Conservation (phyloP, 64 coral and sea anemone species). For the Astreopora myriophthalma region DNA sequence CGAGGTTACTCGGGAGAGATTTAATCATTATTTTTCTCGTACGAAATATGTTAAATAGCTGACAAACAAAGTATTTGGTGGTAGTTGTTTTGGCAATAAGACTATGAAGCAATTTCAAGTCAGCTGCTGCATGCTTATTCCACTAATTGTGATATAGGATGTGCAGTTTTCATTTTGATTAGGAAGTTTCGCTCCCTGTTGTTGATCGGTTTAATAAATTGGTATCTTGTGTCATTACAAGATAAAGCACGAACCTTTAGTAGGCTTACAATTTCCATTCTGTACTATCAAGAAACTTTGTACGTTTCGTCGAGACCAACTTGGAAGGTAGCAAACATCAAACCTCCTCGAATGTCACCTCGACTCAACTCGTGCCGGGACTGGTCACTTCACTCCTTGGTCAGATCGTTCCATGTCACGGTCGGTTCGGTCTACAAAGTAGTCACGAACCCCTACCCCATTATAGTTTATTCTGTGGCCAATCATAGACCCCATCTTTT, state of each 20-base stretch:
- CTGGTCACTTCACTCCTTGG: too few relatives aligned
- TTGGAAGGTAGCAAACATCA: too few relatives aligned
- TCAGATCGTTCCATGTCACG: too few relatives aligned
- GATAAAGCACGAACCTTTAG: background rate
- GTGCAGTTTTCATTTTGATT: background rate
- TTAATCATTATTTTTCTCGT: background rate
- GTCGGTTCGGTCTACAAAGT: too few relatives aligned
- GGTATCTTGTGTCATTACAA: background rate
- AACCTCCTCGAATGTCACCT: too few relatives aligned
- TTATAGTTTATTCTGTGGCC: too few relatives aligned
- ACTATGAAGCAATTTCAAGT: background rate
- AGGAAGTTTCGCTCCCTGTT: background rate
- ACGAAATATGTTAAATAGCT: background rate
- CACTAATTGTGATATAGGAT: background rate
- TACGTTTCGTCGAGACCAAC: too few relatives aligned
- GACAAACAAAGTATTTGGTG: background rate
- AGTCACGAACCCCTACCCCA: too few relatives aligned
- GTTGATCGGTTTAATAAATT: background rate
- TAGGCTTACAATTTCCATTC: background rate
- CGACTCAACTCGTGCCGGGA: too few relatives aligned
- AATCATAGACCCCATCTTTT: too few relatives aligned
- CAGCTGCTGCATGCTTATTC: background rate
- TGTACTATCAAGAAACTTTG: too few relatives aligned
- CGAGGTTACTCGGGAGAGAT: background rate
- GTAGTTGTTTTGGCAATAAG: background rate